Percentiles rank a stretch among this genome's conserved stretches.
These are phyloP conservation scores for Cosmia pyralina DNA, from an alignment of 2,888 invertebrate genomes.

Conservation along the genomic window DNA sequence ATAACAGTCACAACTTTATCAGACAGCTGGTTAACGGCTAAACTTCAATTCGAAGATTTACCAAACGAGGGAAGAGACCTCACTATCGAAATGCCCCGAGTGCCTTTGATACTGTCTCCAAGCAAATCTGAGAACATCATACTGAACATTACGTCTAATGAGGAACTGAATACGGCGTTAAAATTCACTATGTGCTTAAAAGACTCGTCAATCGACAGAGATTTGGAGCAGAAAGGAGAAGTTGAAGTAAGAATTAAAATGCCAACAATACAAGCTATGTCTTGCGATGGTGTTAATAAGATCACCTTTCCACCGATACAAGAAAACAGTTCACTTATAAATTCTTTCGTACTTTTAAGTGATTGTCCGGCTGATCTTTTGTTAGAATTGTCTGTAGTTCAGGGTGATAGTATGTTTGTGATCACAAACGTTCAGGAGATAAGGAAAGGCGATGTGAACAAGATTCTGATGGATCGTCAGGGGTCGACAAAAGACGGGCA, in stretches of 20 bases:
- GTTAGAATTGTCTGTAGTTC: conserved; percentile 77
- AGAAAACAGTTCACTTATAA: conserved; percentile 73
- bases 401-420: conserved; percentile 77
- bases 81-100: conserved; percentile 80
- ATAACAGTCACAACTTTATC: conserved; percentile 78
- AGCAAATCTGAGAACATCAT: conserved; percentile 80
- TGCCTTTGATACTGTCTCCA: conserved; percentile 81
- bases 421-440: conserved; percentile 84
- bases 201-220: conserved; percentile 80
- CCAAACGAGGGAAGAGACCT: conserved; percentile 74
- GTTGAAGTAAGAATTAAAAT: conserved; percentile 79
- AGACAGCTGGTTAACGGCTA: conserved; percentile 84
- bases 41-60: conserved; percentile 76
- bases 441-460: conserved; percentile 81
- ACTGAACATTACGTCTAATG: conserved; percentile 78
- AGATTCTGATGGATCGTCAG: conserved; percentile 78
- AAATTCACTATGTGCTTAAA: conserved; percentile 77
- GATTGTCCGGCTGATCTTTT: conserved; percentile 83
- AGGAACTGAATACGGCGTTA: conserved; percentile 75
- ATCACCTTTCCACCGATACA: conserved; percentile 77
- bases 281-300: conserved; percentile 82
- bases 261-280: conserved; percentile 83
- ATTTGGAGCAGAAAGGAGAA: conserved; percentile 75
- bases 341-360: conserved; percentile 82
- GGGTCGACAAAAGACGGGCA: conserved; percentile 71